These are phyloP conservation scores for Dolichotis patagonum DNA, from an alignment of 2,113 vertebrate genomes.

Conservation along the genomic window DNA sequence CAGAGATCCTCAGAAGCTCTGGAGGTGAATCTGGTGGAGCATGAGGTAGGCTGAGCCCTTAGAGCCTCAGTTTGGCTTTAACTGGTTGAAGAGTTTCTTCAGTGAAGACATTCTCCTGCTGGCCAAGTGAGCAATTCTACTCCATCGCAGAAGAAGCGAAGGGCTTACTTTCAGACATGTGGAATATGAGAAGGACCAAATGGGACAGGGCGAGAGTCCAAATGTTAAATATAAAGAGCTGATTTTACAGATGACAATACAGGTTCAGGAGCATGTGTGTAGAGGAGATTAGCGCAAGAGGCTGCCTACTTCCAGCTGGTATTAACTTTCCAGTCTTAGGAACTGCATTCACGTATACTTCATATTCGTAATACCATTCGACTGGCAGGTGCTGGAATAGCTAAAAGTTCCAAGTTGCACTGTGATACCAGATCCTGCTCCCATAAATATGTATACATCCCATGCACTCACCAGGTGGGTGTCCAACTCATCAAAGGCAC, in stretches of 20 bases:
- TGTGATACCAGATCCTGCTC: not conserved
- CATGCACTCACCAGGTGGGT: not conserved
- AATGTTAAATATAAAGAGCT: not conserved
- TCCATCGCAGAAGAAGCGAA: not conserved
- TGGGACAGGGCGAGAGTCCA: not conserved
- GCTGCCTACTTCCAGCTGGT: not conserved
- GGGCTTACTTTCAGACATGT: not conserved
- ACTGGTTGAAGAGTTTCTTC: not conserved
- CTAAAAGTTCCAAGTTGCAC: not conserved
- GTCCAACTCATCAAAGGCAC: not conserved
- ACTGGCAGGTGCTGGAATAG: not conserved
- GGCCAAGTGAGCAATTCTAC: not conserved
- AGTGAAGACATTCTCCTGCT: not conserved
- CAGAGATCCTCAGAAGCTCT: not conserved
- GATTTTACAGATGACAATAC: not conserved
- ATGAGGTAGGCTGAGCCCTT: not conserved
- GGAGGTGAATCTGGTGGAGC: not conserved
- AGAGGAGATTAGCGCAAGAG: not conserved
- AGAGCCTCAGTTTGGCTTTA: not conserved
- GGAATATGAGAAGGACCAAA: conserved; percentile 10
- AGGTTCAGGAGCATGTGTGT: not conserved
- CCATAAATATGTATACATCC: not conserved
- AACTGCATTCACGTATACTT: not conserved
- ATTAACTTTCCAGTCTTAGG: not conserved
- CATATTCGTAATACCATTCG: not conserved